These are phyloP conservation scores for Pygmarrhopalites habei DNA, from an alignment of 1,140 invertebrate genomes.

Conservation along the genomic window DNA sequence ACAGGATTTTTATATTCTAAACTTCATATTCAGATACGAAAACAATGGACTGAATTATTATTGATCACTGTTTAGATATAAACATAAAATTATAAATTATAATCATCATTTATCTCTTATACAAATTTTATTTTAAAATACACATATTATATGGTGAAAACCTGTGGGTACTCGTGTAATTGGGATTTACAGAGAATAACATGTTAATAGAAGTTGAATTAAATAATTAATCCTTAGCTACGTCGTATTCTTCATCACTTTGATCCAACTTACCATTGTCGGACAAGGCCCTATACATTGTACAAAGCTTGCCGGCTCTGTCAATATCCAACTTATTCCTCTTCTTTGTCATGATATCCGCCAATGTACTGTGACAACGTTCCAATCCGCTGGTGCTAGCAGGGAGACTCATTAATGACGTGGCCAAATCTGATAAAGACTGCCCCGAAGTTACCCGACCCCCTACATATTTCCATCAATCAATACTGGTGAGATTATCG, in stretches of 20 bases:
- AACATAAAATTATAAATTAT: too few species aligned
- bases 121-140: too few species aligned
- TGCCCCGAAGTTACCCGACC: background rate
- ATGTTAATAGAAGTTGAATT: too few species aligned
- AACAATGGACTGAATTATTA: too few species aligned
- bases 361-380: constrained; percentile 12
- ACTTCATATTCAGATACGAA: too few species aligned
- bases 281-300: background rate
- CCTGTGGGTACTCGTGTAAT: too few species aligned
- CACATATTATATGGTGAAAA: too few species aligned
- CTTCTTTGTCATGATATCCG: constrained; percentile 1
- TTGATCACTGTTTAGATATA: too few species aligned
- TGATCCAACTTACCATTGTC: background rate
- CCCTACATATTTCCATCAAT: background rate
- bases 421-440: background rate
- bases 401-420: background rate
- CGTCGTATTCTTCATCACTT: background rate
- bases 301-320: constrained; percentile 12
- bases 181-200: too few species aligned
- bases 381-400: constrained; percentile 5
- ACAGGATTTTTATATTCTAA: too few species aligned
- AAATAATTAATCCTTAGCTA: too few species aligned
- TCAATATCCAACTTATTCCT: constrained; percentile 10
- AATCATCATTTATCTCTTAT: too few species aligned
- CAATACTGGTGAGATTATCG: background rate